These are phyloP conservation scores for Aphrocallistes beatrix DNA, from an alignment of 37 sponge, comb jelly and placozoan genomes.

Conservation along the genomic window DNA sequence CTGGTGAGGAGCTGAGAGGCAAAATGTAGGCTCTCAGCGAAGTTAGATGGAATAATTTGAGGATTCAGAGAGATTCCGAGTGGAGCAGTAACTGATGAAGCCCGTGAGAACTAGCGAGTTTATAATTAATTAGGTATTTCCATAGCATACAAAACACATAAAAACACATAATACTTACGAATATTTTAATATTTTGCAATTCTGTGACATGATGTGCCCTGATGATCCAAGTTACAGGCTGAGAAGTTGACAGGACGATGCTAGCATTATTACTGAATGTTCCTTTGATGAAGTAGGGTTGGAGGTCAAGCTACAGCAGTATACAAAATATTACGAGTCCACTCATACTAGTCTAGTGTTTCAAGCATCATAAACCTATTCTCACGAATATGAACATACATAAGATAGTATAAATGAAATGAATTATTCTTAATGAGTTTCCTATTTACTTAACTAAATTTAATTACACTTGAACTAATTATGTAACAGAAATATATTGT, in stretches of 20 bases:
- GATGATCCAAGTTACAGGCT: not conserved
- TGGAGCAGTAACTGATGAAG: not conserved
- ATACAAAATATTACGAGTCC: too few relatives aligned
- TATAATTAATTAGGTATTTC: too few relatives aligned
- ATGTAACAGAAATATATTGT: too few relatives aligned
- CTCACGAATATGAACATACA: too few relatives aligned
- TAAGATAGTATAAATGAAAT: too few relatives aligned
- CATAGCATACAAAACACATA: too few relatives aligned
- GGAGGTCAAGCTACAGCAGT: not conserved
- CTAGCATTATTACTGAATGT: not conserved
- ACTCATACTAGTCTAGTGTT: too few relatives aligned
- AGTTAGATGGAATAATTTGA: not conserved
- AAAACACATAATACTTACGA: not conserved
- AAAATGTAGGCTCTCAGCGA: not conserved
- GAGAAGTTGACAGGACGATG: slow-evolving; percentile 12
- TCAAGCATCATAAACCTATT: too few relatives aligned
- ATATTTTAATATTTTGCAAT: not conserved
- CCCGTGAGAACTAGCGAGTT: not conserved
- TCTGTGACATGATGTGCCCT: not conserved
- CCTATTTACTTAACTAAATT: too few relatives aligned
- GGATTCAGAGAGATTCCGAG: not conserved
- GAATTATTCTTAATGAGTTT: too few relatives aligned
- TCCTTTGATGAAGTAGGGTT: not conserved
- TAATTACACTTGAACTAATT: too few relatives aligned
- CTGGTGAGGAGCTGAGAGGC: not conserved